Conservation (phyloP, 2,113 vertebrate species). For the Antigone vipio region DNA sequence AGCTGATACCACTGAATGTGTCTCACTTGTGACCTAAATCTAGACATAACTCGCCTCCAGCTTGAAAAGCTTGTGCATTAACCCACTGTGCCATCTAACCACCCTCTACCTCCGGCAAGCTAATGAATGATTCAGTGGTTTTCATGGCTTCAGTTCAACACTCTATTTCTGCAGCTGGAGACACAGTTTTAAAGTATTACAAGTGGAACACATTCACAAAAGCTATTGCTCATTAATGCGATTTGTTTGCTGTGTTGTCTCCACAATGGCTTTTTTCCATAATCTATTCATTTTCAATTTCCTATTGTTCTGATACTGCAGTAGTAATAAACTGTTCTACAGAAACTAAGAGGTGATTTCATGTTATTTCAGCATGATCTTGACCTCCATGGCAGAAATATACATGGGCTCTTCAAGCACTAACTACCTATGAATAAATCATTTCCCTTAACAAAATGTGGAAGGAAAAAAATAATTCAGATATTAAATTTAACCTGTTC, state of each 20-base stretch:
- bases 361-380: neutral
- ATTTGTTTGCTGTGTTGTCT: neutral
- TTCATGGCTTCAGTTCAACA: neutral
- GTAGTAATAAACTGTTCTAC: neutral
- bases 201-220: neutral
- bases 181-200: neutral
- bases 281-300: neutral
- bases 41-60: neutral
- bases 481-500: neutral
- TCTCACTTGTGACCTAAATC: conserved; percentile 25
- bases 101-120: neutral
- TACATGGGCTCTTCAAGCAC: neutral
- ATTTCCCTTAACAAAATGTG: neutral
- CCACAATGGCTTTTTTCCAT: neutral
- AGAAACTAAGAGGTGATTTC: neutral
- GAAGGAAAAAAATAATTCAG: neutral
- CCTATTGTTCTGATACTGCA: neutral
- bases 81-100: neutral
- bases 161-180: neutral
- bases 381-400: neutral
- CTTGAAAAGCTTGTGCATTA: neutral
- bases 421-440: neutral
- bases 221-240: neutral
- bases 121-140: conserved; percentile 15
- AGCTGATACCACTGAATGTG: neutral